Evolutionary conservation across 2,888 invertebrate species (phyloP).

Genomic region (Andrena flavipes): DNA sequence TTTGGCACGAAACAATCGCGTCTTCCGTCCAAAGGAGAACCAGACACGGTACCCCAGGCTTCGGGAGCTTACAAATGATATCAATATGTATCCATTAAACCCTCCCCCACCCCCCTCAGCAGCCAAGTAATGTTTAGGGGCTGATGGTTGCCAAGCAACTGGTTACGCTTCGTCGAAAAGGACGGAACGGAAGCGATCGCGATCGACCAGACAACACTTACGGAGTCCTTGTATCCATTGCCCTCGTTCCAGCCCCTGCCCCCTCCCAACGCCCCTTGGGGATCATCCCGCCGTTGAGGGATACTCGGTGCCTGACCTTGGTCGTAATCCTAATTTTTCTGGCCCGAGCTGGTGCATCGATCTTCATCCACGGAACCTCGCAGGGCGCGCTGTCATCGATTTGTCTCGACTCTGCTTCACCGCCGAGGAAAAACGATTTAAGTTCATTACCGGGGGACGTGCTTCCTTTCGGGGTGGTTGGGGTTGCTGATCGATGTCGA

Average conservation of each 20-base stretch:
- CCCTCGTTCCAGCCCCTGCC: slow-evolving; percentile 38
- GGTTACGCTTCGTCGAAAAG: slow-evolving; percentile 53
- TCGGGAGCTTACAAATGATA: slow-evolving; percentile 77
- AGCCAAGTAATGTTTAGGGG: slow-evolving; percentile 63
- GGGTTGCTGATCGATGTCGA: background rate
- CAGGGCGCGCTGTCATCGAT: slow-evolving; percentile 32
- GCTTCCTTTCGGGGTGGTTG: background rate
- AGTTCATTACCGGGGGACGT: background rate
- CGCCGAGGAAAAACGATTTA: background rate
- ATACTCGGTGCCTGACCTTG: slow-evolving; percentile 56
- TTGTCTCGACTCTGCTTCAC: slow-evolving; percentile 44
- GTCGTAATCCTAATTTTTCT: slow-evolving; percentile 50
- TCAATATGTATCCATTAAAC: slow-evolving; percentile 82
- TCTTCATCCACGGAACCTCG: background rate
- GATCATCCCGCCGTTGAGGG: slow-evolving; percentile 37
- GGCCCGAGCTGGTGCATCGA: slow-evolving; percentile 1
- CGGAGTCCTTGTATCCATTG: slow-evolving; percentile 54
- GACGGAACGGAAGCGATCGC: slow-evolving; percentile 76
- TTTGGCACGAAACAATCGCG: slow-evolving; percentile 32
- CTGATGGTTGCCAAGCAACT: slow-evolving; percentile 61
- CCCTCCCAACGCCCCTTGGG: background rate
- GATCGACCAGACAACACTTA: slow-evolving; percentile 75
- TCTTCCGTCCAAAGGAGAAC: slow-evolving; percentile 31
- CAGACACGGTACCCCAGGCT: slow-evolving; percentile 29
- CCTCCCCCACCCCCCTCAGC: slow-evolving; percentile 43